Conservation (phyloP, 2,888 invertebrate genomes). For the Drosophila eohydei region DNA sequence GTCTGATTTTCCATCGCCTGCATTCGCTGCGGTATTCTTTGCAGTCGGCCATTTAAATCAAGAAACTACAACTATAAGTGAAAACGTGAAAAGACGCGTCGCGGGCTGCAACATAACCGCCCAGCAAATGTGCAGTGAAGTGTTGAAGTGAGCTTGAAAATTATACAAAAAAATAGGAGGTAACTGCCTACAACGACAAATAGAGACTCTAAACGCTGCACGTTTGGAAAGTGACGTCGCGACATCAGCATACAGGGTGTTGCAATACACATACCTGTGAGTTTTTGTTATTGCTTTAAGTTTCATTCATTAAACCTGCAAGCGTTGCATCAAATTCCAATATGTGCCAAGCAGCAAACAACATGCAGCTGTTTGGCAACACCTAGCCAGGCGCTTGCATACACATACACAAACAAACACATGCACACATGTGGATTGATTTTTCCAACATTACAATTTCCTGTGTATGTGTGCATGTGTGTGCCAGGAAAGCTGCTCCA, state of each 20-base stretch:
- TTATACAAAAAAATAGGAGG: conserved; percentile 17
- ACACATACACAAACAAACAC: conserved; percentile 50
- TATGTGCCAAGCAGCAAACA: conserved; percentile 34
- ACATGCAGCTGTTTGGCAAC: conserved; percentile 60
- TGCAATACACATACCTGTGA: conserved; percentile 61
- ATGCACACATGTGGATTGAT: conserved; percentile 73
- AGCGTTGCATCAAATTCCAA: conserved; percentile 50
- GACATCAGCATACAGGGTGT: conserved; percentile 64
- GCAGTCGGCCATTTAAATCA: conserved; percentile 70
- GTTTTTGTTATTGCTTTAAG: conserved; percentile 45
- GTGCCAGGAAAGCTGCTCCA: conserved; percentile 48
- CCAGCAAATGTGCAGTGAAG: conserved; percentile 58
- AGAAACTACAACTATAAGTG: conserved; percentile 54
- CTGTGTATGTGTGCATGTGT: conserved; percentile 13
- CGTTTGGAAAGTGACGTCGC: conserved; percentile 15
- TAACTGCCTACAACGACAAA: conserved; percentile 18
- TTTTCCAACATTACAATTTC: conserved; percentile 62
- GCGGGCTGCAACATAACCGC: conserved; percentile 28
- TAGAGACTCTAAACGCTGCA: conserved; percentile 22
- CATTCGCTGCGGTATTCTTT: conserved; percentile 42
- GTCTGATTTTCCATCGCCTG: conserved; percentile 15
- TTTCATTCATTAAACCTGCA: conserved; percentile 71
- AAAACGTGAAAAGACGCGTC: conserved; percentile 58
- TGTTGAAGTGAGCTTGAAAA: conserved; percentile 57
- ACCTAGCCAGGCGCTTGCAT: conserved; percentile 24